Conservation (phyloP, 2,797 vertebrate species). For the Rachycentron canadum region DNA sequence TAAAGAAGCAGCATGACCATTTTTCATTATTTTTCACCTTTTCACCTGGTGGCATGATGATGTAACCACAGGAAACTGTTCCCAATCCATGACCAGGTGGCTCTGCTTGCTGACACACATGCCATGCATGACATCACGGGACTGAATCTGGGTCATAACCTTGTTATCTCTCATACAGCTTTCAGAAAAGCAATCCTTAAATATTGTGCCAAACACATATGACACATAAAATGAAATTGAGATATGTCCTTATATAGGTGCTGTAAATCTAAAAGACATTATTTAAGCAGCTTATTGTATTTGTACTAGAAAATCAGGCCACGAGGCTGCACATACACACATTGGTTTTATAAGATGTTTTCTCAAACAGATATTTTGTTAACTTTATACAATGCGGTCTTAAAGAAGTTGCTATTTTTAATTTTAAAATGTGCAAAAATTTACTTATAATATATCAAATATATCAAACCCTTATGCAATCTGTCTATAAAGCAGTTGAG, state of each 20-base stretch:
- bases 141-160: constrained; percentile 60
- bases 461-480: background rate
- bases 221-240: constrained; percentile 47
- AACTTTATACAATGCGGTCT: background rate
- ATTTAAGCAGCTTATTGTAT: constrained; percentile 32
- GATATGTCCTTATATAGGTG: constrained; percentile 20
- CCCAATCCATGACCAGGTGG: constrained; percentile 28
- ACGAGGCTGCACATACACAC: background rate
- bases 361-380: constrained; percentile 12
- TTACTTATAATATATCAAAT: background rate
- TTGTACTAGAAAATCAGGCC: constrained; percentile 15
- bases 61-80: constrained; percentile 40
- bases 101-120: constrained; percentile 39
- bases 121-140: constrained; percentile 35
- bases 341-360: constrained; percentile 22
- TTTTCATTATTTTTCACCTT: constrained; percentile 32
- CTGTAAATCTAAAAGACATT: constrained; percentile 8
- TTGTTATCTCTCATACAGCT: constrained; percentile 54
- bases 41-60: constrained; percentile 47
- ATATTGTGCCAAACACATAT: constrained; percentile 35
- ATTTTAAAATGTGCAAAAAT: background rate
- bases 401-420: background rate
- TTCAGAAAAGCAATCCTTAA: constrained; percentile 35
- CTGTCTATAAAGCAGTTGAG: background rate
- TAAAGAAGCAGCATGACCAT: background rate